Evolutionary conservation across 2,113 vertebrate genomes (phyloP).

Genomic region (Stictonetta naevosa): DNA sequence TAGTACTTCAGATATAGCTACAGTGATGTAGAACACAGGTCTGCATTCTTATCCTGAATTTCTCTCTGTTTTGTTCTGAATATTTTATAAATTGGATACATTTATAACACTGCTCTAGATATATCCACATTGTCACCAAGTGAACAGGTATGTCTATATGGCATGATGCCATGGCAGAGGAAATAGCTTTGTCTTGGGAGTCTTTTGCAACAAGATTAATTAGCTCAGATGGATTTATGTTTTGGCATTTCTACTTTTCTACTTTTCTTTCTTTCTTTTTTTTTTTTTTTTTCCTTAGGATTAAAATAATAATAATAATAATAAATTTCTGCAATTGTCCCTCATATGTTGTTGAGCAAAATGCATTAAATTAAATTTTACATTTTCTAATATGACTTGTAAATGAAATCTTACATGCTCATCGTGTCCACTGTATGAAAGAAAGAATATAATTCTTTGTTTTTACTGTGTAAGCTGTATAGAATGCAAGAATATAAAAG

Average conservation of each 20-base stretch:
- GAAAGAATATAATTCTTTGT: background rate
- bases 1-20: background rate
- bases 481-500: background rate
- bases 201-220: background rate
- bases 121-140: background rate
- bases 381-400: background rate
- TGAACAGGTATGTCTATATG: background rate
- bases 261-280: background rate
- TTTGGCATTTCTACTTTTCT: background rate
- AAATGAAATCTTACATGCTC: background rate
- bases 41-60: background rate
- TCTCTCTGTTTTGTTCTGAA: background rate
- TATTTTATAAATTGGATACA: background rate
- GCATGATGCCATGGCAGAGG: background rate
- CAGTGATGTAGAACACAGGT: background rate
- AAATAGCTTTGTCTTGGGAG: background rate
- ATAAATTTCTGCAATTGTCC: background rate
- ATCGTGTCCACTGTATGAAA: background rate
- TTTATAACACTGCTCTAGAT: background rate
- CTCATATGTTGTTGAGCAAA: background rate
- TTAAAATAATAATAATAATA: background rate
- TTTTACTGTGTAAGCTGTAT: background rate
- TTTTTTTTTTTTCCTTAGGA: background rate
- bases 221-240: background rate
- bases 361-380: background rate